Evolutionary conservation across 2,797 vertebrate genomes (phyloP), one percentile per base, ranked within the genome.

Genomic region (Danio aesculapii): DNA sequence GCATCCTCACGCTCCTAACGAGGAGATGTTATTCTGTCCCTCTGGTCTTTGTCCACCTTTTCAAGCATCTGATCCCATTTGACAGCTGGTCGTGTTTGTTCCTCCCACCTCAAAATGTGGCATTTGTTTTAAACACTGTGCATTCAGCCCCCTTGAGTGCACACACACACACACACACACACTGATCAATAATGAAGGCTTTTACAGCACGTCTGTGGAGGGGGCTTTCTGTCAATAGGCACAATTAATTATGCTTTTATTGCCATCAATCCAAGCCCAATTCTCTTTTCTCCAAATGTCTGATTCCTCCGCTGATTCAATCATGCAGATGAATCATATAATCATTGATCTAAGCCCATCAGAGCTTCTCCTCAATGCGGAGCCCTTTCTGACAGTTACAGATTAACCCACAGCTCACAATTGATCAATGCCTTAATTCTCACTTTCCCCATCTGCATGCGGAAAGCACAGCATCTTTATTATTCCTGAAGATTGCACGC

Each of bases 1-100:
- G 80, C 75, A 84, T 68, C 80, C 47, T 85, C 83, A 66, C 80
- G 61, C 89, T 89, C 76, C 77, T 74, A 82, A 84, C 79, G 49
- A 81, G 83, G 12, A 44, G 62, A 71, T 63, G 79, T 82, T 66
- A 74, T 77, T 77, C 49, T 58, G 82, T 70, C 64, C 69, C 21
- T 58, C 6, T 17, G 2, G 59, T 75, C 63, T 57, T 47, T 47
- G 74, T 81, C 52, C 68, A 69, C 50, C 63, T 79, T 76, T 52
- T 62, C 68, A 83, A 77, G 72, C 8, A 46, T 44, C 17, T 79
- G 67, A 80, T 75, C 67, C 19, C 30, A 8, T 74, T 66, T 82
- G 66, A 79, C 77, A 81, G 64, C 59, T 69, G 84, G 30, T 14
- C 21, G 2, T 62, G 79, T 70, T 68, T 64, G 74, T 66, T 30